Evolutionary conservation across 2,797 vertebrate species (phyloP).

Genomic region (Poeciliopsis turneri): DNA sequence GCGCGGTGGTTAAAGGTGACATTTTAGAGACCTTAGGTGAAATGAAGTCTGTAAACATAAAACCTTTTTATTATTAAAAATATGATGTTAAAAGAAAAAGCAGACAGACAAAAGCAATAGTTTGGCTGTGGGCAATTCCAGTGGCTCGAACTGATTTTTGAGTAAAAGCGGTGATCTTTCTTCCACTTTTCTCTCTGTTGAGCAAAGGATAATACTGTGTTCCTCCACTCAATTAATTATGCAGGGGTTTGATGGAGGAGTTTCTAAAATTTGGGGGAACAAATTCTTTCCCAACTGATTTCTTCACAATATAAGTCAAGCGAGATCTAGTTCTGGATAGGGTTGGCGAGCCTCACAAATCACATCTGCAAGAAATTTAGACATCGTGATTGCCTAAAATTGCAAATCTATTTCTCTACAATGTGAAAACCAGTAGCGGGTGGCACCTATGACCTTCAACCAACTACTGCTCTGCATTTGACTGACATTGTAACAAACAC

Average conservation of each 20-base stretch:
- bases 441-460: not conserved
- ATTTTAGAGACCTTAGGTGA: not conserved
- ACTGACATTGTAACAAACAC: not conserved
- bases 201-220: not conserved
- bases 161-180: not conserved
- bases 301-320: not conserved
- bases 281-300: not conserved
- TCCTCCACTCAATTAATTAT: not conserved
- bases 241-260: not conserved
- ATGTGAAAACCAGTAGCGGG: not conserved
- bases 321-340: not conserved
- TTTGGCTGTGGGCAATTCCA: not conserved
- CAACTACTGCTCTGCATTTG: not conserved
- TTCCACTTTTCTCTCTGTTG: not conserved
- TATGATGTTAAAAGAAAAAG: not conserved
- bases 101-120: not conserved
- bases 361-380: not conserved
- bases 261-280: not conserved
- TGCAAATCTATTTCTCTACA: not conserved
- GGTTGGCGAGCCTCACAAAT: not conserved
- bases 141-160: not conserved
- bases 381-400: not conserved
- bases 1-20: not conserved
- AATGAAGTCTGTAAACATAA: not conserved
- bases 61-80: not conserved